These are phyloP conservation scores for Halcyon smyrnensis DNA, from an alignment of 2,797 vertebrate species.

Conservation along the genomic window DNA sequence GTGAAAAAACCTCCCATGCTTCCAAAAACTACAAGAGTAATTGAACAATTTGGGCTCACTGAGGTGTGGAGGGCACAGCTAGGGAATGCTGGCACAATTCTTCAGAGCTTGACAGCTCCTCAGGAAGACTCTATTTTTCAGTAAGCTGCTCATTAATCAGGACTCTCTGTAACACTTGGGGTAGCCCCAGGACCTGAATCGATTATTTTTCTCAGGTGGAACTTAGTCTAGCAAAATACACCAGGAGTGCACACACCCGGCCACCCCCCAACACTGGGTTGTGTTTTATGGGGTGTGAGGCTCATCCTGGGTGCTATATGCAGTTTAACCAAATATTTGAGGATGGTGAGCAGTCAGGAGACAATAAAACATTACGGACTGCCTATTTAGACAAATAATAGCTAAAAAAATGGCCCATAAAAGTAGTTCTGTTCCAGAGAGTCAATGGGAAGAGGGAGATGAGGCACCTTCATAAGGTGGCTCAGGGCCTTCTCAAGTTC, in stretches of 20 bases:
- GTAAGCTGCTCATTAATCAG: conserved; percentile 35
- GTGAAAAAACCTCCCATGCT: neutral
- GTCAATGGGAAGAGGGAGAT: neutral
- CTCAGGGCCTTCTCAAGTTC: neutral
- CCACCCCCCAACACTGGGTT: neutral
- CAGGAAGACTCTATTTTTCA: conserved; percentile 15
- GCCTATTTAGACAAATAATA: neutral
- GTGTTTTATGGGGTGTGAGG: neutral
- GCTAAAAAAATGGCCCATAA: neutral
- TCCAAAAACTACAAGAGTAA: conserved; percentile 51
- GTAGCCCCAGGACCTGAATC: neutral
- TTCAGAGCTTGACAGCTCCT: conserved; percentile 48
- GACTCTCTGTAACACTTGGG: conserved; percentile 1
- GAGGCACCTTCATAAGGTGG: neutral
- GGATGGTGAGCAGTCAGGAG: neutral
- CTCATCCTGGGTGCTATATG: neutral
- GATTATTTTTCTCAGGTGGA: neutral
- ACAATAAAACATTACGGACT: neutral
- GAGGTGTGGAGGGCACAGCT: conserved; percentile 46
- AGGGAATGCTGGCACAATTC: conserved; percentile 21
- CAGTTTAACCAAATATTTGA: neutral
- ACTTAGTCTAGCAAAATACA: neutral
- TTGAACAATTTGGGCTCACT: conserved; percentile 51
- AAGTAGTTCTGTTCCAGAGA: neutral
- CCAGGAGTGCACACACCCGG: neutral